Conservation (phyloP, 2,113 vertebrate genomes). For the Boleophthalmus pectinirostris region DNA sequence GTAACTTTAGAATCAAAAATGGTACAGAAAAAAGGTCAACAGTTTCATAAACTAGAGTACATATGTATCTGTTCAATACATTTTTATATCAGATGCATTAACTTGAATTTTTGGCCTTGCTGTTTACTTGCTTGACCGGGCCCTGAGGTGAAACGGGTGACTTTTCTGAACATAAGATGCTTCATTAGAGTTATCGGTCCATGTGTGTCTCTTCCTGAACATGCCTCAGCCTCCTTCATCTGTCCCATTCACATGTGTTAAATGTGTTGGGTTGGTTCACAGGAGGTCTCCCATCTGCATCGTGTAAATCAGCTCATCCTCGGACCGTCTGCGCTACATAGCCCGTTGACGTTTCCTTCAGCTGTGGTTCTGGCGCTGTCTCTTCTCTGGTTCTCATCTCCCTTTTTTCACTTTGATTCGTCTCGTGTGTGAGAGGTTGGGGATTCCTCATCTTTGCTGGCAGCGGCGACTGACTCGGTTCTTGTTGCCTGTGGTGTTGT, state of each 20-base stretch:
- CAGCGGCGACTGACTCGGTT: slow-evolving; percentile 14
- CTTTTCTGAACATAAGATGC: neutral
- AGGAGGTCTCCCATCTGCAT: slow-evolving; percentile 16
- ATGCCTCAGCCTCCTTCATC: slow-evolving; percentile 30
- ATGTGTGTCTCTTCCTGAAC: slow-evolving; percentile 49
- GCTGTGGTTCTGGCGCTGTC: slow-evolving; percentile 33
- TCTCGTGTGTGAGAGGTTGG: slow-evolving; percentile 23
- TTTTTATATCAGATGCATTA: too few species aligned
- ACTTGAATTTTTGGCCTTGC: too few species aligned
- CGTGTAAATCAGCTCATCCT: slow-evolving; percentile 47
- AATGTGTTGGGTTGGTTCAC: slow-evolving; percentile 29
- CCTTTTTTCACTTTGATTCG: neutral
- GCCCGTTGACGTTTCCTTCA: slow-evolving; percentile 32
- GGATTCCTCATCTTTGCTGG: slow-evolving; percentile 37
- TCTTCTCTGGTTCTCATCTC: slow-evolving; percentile 14
- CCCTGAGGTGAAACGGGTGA: neutral
- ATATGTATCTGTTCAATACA: too few species aligned
- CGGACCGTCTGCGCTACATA: slow-evolving; percentile 25
- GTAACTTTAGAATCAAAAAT: too few species aligned
- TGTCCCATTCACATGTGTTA: slow-evolving; percentile 41
- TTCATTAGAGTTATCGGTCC: neutral
- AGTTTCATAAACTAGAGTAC: too few species aligned
- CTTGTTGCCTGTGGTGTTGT: neutral
- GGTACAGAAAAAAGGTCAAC: too few species aligned
- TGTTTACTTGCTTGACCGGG: too few species aligned